Conservation (phyloP, 2,888 invertebrate genomes). For the Rhabditophanes sp. region DNA sequence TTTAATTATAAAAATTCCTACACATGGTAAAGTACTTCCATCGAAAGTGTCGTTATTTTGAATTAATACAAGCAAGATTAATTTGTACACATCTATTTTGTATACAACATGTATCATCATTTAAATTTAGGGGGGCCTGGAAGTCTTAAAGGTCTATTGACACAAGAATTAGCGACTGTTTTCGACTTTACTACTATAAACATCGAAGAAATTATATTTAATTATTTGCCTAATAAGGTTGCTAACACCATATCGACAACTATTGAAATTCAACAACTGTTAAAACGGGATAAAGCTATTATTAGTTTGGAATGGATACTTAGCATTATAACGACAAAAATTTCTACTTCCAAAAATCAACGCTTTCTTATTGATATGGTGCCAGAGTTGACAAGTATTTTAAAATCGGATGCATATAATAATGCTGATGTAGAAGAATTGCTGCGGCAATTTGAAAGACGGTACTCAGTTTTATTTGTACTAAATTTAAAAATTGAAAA, state of each 20-base stretch:
- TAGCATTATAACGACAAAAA: slow-evolving; percentile 29
- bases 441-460: slow-evolving; percentile 18
- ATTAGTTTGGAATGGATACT: slow-evolving; percentile 39
- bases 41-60: too few species aligned
- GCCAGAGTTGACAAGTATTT: slow-evolving; percentile 20
- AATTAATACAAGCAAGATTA: too few species aligned
- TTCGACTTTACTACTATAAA: slow-evolving; percentile 33
- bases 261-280: slow-evolving; percentile 28
- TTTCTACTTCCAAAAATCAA: slow-evolving; percentile 26
- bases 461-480: slow-evolving; percentile 9
- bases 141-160: slow-evolving; percentile 37
- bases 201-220: slow-evolving; percentile 38
- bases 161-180: slow-evolving; percentile 33
- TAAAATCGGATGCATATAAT: slow-evolving; percentile 17
- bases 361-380: slow-evolving; percentile 29
- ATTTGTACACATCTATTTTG: too few species aligned
- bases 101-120: too few species aligned
- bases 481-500: slow-evolving; percentile 7
- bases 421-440: slow-evolving; percentile 12
- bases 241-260: slow-evolving; percentile 27
- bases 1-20: too few species aligned
- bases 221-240: slow-evolving; percentile 34
- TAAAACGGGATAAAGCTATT: slow-evolving; percentile 33
- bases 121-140: slow-evolving; percentile 43
- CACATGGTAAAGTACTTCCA: too few species aligned